A percentile compares a stretch with the other conserved stretches of the same genome.
phyloP scores from a whole-genome alignment of 2,797 vertebrate genomes.

The Eupleurogrammus muticus region DNA sequence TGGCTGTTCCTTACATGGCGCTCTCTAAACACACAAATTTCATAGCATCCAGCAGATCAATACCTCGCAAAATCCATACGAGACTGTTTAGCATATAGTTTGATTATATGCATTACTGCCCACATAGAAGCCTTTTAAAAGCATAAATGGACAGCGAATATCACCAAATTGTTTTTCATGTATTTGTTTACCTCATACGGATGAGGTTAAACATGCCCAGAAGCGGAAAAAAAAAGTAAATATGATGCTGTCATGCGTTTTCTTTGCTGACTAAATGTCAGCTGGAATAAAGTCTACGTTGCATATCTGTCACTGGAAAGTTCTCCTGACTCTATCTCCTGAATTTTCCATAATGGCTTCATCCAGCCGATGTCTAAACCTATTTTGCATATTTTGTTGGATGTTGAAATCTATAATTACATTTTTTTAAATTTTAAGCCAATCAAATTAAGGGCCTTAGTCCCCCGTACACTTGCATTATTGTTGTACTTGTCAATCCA shows the following conservation, averaged over 20 bases:
- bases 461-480: no score
- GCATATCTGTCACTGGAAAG: not conserved
- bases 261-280: not conserved
- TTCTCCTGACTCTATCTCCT: constrained; percentile 4
- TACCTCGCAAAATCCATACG: constrained; percentile 59
- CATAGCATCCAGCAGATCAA: constrained; percentile 47
- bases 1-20: constrained; percentile 32
- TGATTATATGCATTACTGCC: constrained; percentile 40
- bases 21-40: constrained; percentile 44
- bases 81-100: constrained; percentile 57
- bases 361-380: not conserved
- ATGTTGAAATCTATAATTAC: no score
- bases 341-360: not conserved
- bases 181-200: not conserved
- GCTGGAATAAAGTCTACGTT: constrained; percentile 9
- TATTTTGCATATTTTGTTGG: no score
- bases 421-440: no score
- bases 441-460: no score
- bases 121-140: constrained; percentile 43
- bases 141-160: constrained; percentile 4
- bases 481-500: no score
- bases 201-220: not conserved
- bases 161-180: constrained; percentile 1
- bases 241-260: not conserved
- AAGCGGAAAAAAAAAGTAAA: not conserved